Base-by-base conservation (phyloP, 2,888 invertebrate species). In the Gymnocheta viridis region DNA sequence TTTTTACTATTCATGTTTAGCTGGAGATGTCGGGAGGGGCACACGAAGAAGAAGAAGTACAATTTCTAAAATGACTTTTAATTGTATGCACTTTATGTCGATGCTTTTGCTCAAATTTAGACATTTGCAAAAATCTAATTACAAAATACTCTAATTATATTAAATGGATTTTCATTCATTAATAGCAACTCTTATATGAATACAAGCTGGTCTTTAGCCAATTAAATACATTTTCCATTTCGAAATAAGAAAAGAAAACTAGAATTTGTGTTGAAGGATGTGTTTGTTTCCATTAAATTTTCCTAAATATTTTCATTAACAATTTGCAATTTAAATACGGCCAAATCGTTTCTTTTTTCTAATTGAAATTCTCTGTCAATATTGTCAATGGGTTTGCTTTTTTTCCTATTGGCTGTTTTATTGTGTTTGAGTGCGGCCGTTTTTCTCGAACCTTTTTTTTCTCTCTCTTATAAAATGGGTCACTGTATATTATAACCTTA, bases 401-500 rank as follows among this genome's bases (percentile, higher is more conserved):
- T 19, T 9, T 38, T 35, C 47, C 14, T 66, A 54, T 72, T 29
- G 22, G 5, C 7, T n/a, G 4, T 38, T 19, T 64, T 41, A 7
- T 67, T 67, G 47, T 58, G 5, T 35, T 29, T 32, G 22, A 9
- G 17, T 29, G 19, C 44, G 32, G 19, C 56, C 38, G 17, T n/a
- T 62, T 27, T 27, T 27, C 12, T 44, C 44, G 29, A 17, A 47
- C 49, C 41, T 38, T 14, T 17, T 32, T 17, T 22, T 54, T 12
- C 17, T 47, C 29, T 51, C 27, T 54, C 38, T 51, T 35, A n/a
- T 64, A 41, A 74, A 81, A 81, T 81, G 67, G 81, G 81, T 74
- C 81, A 74, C 54, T 81, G 32, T 74, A 17, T 81, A 54, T 62
- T 74, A 74, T 74, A 74, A 81, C 74, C 81, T 74, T 24, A 69